These are phyloP conservation scores for Adineta ricciae DNA, from an alignment of 2,888 invertebrate genomes.

Conservation along the genomic window DNA sequence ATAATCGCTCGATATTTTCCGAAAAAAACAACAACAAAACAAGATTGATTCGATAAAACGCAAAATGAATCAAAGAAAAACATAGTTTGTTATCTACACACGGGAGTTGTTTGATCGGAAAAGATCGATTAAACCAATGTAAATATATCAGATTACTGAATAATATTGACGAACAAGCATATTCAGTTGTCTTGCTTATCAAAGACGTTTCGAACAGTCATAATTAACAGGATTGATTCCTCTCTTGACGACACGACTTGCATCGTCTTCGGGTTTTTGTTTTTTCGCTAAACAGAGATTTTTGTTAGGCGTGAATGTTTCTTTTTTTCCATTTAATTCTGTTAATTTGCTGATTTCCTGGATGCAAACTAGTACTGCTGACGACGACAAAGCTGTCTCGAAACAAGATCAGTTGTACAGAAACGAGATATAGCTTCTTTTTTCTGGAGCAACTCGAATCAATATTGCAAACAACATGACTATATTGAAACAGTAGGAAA, in stretches of 20 bases:
- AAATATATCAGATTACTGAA: not conserved
- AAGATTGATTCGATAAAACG: not conserved
- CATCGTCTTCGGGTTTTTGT: no score
- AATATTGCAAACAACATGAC: not conserved
- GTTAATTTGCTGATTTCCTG: constrained; percentile 9
- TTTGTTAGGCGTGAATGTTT: not conserved
- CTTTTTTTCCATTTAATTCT: not conserved
- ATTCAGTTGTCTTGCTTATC: not conserved
- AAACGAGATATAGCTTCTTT: not conserved
- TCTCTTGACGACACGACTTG: no score
- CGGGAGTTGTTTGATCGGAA: not conserved
- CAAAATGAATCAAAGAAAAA: not conserved
- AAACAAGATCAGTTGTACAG: not conserved
- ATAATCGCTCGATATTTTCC: no score
- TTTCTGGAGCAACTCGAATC: not conserved
- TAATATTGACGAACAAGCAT: not conserved
- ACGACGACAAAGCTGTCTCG: not conserved
- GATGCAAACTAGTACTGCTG: not conserved
- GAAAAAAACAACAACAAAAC: no score
- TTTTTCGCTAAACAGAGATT: no score
- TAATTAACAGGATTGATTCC: no score
- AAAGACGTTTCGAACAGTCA: no score
- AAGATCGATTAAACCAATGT: not conserved
- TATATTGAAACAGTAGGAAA: not conserved
- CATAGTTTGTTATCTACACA: not conserved